Base-by-base conservation (phyloP, 1,140 invertebrate species). In the Dendroctonus valens region DNA sequence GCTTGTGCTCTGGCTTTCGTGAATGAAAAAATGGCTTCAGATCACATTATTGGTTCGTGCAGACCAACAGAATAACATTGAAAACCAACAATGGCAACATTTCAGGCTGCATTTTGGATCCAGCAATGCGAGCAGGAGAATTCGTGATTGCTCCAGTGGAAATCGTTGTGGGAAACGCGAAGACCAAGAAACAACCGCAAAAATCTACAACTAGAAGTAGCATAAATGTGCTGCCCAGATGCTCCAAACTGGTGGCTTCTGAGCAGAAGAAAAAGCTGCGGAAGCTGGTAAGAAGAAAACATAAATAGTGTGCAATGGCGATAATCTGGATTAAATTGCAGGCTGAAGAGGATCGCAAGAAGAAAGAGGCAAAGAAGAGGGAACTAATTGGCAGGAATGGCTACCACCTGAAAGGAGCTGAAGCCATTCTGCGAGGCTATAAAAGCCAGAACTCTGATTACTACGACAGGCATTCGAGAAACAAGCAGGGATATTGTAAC, bases 111-210 rank as follows among this genome's bases (percentile, higher is more conserved):
- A 72, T 72, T 26, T 38, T 69, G 44, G 68, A 69, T 6, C 64
- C 69, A 1, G 63, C 69, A 11, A 14, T 69, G 40, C 60, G 67
- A 40, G 54, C 41, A 8, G 67, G 71, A 6, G 64, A 71, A 48
- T 78, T 72, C 60, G 53, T 66, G 0, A 73, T 78, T 3, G 66
- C 69, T 6, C 76, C 75, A 0, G 69, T 76, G 0, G 76, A 78
- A 63, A 74, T 78, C 41, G 69, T 73, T 6, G 74, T 78, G 2
- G 72, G 72, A n/a, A 68, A 61, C 7, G 50, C 48, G 8, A 73
- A 59, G 40, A 74, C 63, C 5, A 65, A 37, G 38, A 73, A 65
- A 59, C 11, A 14, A 15, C 42, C 38, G 14, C 42, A 62, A 52
- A 65, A 62, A 57, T 51, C 44, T 7, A 42, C 53, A 42, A 59